Base-by-base conservation (phyloP, 2,113 vertebrate species). In the Amblyornis subalaris region DNA sequence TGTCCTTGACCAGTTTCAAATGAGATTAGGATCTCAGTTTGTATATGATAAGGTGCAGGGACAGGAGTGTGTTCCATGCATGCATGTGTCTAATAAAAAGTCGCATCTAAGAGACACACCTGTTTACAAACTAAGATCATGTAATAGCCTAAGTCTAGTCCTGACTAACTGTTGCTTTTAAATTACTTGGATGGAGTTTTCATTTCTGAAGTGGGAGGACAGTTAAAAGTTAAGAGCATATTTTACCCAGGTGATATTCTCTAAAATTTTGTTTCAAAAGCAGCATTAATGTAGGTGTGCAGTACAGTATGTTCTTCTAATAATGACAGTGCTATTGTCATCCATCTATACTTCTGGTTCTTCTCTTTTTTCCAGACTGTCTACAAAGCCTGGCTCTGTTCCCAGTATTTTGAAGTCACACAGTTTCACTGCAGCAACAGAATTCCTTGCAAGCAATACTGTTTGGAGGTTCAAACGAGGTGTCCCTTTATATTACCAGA, bases 331-430 rank as follows among this genome's bases (percentile, higher is more conserved):
- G 44, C 35, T 48, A 60, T 77, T 85, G 76, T 94, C 86, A 91
- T 77, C 73, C 72, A 92, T 92, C 93, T 94, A 62, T 92, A 64
- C 74, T 90, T 93, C 83, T 91, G 95, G 54, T 94, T 95, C 71
- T 96, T 95, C 69, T 97, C 86, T 97, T 84, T 89, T 95, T 97
- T 97, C 58, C 97, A 99, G 99, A 98, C 98, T 98, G 99, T 99
- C 98, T 99, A 99, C 98, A 99, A 99, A 98, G 99, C 99, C 98
- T 99, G 99, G 99, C 98, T 99, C 96, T 99, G 99, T 98, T 99
- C 99, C 98, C 99, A 99, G 98, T 99, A 99, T 97, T 99, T 99
- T 98, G 98, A 99, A 98, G 99, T 98, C 96, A 98, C 99, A 96
- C 99, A 99, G 98, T 98, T 98, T 97, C 99, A 99, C 98, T 99